Evolutionary conservation across 2,888 invertebrate genomes (phyloP), one percentile per base, ranked within the genome.

Genomic region (Eupeodes latifasciatus): DNA sequence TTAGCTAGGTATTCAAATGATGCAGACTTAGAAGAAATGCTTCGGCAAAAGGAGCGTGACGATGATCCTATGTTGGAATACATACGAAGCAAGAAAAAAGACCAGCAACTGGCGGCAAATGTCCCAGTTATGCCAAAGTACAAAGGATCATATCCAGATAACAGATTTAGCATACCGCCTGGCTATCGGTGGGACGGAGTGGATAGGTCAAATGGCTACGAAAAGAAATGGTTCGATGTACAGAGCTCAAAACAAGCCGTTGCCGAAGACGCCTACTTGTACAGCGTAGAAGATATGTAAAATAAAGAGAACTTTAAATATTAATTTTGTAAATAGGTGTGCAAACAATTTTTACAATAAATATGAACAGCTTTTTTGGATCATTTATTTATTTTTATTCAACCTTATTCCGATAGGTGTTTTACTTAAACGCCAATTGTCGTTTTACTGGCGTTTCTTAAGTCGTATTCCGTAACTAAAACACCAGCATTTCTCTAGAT

Each of bases 111-210:
- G 90, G 94, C 94, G 88, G 92, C 95, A 2, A 94, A 95, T 40
- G 93, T 95, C 11, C 91, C 91, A 3, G 96, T 95, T 66, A 95
- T 95, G 91, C 97, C 97, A 0, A 94, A 94, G 10, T 99, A 98
- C 93, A 95, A 96, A 91, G 99, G 99, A 0, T 96, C 96, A 44
- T 97, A 95, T 91, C 96, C 97, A 77, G 98, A 98, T 14, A 99
- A 99, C 94, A 95, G 99, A 1, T 99, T 96, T 94, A 96, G 96
- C 84, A 97, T 99, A 76, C 94, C 95, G 10, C 99, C 99, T 0
- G 99, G 99, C 0, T 97, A 98, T 93, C 95, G 99, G 14, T 99
- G 99, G 99, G 99, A 99, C 92, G 99, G 99, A 0, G 99, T 99
- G 0, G 98, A 99, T 93, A 95, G 99, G 34, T 99, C 98, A 6